phyloP scores from a whole-genome alignment of 2,888 invertebrate genomes.

The Itoplectis maculator region DNA sequence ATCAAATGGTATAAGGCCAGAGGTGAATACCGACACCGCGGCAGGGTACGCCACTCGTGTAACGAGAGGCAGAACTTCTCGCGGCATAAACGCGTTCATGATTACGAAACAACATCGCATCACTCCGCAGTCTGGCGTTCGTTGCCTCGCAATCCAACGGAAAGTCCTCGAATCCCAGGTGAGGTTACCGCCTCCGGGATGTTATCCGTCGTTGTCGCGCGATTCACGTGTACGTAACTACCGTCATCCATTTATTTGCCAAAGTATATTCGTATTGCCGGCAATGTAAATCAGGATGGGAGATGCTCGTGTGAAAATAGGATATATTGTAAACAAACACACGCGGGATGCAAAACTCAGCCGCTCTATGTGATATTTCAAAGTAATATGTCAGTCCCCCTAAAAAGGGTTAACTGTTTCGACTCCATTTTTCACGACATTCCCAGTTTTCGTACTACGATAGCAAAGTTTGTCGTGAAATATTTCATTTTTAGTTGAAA shows the following conservation, averaged over 20 bases:
- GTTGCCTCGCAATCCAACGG: not conserved
- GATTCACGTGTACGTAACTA: slow-evolving; percentile 12
- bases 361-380: too few species aligned
- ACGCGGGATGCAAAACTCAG: too few species aligned
- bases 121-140: not conserved
- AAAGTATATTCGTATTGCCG: not conserved
- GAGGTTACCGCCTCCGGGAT: not conserved
- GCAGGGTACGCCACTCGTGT: not conserved
- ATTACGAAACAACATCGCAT: slow-evolving; percentile 33
- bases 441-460: too few species aligned
- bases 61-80: slow-evolving; percentile 2
- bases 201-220: slow-evolving; percentile 28
- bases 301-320: not conserved
- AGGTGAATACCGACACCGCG: not conserved
- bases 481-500: too few species aligned
- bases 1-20: slow-evolving; percentile 21
- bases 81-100: slow-evolving; percentile 17
- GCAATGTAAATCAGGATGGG: not conserved
- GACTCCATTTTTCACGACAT: too few species aligned
- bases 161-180: slow-evolving; percentile 18
- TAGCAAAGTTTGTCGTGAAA: too few species aligned
- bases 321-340: too few species aligned
- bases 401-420: too few species aligned
- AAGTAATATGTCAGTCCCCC: too few species aligned
- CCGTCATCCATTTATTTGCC: not conserved